Evolutionary conservation across 2,888 invertebrate species (phyloP).

Genomic region (Luperina testacea): DNA sequence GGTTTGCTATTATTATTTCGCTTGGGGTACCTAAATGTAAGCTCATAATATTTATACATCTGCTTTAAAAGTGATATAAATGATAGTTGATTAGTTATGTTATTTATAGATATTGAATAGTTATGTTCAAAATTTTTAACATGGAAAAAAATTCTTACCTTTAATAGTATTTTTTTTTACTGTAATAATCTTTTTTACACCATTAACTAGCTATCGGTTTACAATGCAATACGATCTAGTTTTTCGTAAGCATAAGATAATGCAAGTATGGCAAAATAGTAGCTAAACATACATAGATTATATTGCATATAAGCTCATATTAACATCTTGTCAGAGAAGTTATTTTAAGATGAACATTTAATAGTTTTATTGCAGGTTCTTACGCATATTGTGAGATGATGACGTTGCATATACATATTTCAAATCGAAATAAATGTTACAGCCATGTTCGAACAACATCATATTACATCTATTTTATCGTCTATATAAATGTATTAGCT

Average conservation of each 20-base stretch:
- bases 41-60: background rate
- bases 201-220: background rate
- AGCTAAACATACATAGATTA: background rate
- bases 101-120: background rate
- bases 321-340: background rate
- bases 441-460: constrained; percentile 35
- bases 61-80: background rate
- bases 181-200: constrained; percentile 43
- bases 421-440: constrained; percentile 34
- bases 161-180: background rate
- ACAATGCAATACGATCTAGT: background rate
- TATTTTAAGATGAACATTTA: constrained; percentile 49
- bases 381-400: constrained; percentile 44
- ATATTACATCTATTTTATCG: constrained; percentile 44
- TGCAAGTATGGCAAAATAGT: background rate
- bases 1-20: background rate
- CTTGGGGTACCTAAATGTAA: background rate
- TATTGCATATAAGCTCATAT: constrained; percentile 14
- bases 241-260: background rate
- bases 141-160: background rate
- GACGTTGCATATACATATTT: constrained; percentile 40
- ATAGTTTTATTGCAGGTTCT: constrained; percentile 62
- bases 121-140: background rate
- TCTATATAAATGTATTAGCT: constrained; percentile 45
- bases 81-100: background rate